These are phyloP conservation scores for Myiozetetes cayanensis DNA, from an alignment of 2,113 vertebrate genomes.

Conservation along the genomic window DNA sequence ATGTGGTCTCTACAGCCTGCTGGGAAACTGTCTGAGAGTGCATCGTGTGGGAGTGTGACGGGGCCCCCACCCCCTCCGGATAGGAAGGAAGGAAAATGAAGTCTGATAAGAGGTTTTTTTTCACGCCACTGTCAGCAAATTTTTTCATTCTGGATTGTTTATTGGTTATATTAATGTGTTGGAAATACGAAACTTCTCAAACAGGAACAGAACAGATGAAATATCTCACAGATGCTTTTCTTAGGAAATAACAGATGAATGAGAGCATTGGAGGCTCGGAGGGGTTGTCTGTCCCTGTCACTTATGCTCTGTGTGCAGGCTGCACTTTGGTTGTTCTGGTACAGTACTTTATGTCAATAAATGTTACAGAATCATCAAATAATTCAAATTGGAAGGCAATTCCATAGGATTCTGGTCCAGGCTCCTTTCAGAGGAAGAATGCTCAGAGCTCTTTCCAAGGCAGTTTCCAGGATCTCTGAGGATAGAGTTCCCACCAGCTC, in stretches of 20 bases:
- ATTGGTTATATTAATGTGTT: neutral
- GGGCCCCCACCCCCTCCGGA: rapidly evolving
- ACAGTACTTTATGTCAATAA: neutral
- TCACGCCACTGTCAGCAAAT: neutral
- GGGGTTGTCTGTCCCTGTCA: neutral
- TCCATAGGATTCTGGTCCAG: neutral
- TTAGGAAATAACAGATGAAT: neutral
- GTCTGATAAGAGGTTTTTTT: neutral
- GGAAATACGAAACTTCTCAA: slow-evolving; percentile 17
- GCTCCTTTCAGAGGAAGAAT: neutral
- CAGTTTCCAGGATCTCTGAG: neutral
- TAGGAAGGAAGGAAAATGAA: slow-evolving; percentile 31
- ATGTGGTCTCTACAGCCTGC: neutral
- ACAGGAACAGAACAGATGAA: neutral
- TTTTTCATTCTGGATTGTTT: slow-evolving; percentile 32
- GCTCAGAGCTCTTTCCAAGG: neutral
- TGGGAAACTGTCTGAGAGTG: neutral
- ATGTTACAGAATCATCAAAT: neutral
- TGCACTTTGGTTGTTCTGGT: neutral
- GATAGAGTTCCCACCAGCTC: neutral
- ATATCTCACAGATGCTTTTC: slow-evolving; percentile 28
- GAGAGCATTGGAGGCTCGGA: neutral
- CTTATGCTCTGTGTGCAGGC: neutral
- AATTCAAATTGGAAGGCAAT: neutral
- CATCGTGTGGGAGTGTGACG: neutral